Base-by-base conservation (phyloP, 2,113 vertebrate genomes). In the Cromileptes altivelis region DNA sequence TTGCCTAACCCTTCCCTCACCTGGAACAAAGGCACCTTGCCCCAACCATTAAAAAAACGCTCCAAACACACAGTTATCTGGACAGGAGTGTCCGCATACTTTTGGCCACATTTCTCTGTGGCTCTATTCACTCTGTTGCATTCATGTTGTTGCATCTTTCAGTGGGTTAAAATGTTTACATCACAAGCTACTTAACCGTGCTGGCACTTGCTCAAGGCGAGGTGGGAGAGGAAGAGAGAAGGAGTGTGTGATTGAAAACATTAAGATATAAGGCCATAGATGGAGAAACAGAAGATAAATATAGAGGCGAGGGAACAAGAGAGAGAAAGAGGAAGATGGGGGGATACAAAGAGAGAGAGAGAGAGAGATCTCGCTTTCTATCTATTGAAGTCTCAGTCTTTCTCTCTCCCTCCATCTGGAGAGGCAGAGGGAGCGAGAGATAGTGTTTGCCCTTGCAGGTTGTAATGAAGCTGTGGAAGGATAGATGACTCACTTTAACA, bases 381-480 rank as follows among this genome's bases (percentile, higher is more conserved):
- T 80, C 75, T 81, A 80, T 90, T 84, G 78, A 91, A 88, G 76
- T 87, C 88, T 91, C 85, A 67, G 47, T 68, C 65, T 52, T 42
- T 86, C 60, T 62, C 60, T 60, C 67, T 74, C 81, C 75, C 85
- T 88, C 89, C 82, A 81, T 89, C 88, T 81, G 88, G 88, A 85
- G 89, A 85, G 76, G 81, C 81, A 87, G 81, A 75, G 91, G 75
- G 75, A 91, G 86, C 42, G 61, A 90, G 89, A 93, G 91, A 93
- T 87, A 90, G 92, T 90, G 92, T 93, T 94, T 94, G 94, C 89
- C 94, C 93, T 94, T 94, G 94, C 86, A 91, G 89, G 90, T 89
- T 93, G 92, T 94, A 93, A 94, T 94, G 92, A 94, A 94, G 93
- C 89, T 81, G 87, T 91, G 89, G 92, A 92, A 92, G 92, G 94